Evolutionary conservation across 2,888 invertebrate species (phyloP).

Genomic region (Poecilobothrus nobilitatus): DNA sequence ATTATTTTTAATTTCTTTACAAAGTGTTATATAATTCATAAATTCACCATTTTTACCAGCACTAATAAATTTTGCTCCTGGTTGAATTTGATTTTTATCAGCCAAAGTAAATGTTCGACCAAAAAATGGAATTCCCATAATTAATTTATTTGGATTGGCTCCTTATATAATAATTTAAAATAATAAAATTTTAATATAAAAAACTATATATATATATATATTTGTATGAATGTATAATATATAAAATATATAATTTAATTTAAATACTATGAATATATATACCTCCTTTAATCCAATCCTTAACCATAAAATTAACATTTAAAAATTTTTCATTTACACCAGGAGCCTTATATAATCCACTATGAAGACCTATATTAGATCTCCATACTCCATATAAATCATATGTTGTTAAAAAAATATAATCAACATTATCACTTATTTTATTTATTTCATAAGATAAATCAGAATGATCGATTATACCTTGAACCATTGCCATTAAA

Average conservation of each 20-base stretch:
- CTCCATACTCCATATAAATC: constrained; percentile 50
- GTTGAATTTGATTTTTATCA: constrained; percentile 32
- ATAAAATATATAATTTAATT: too few species aligned
- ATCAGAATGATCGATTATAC: constrained; percentile 40
- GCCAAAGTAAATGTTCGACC: constrained; percentile 42
- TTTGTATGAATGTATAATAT: neutral
- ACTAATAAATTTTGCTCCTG: constrained; percentile 45
- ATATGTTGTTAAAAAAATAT: constrained; percentile 51
- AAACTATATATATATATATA: neutral
- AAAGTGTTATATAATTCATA: constrained; percentile 39
- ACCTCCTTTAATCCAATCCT: neutral
- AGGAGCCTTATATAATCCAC: constrained; percentile 42
- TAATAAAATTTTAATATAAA: too few species aligned
- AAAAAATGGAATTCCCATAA: constrained; percentile 41
- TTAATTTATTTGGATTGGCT: constrained; percentile 34
- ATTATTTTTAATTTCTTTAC: constrained; percentile 36
- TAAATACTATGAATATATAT: too few species aligned
- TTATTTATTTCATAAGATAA: constrained; percentile 47
- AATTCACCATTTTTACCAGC: constrained; percentile 46
- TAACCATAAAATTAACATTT: constrained; percentile 34
- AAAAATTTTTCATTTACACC: constrained; percentile 26
- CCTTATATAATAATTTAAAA: constrained; percentile 25
- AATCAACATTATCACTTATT: constrained; percentile 44
- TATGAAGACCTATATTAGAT: constrained; percentile 44
- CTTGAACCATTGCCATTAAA: constrained; percentile 48